Conservation (phyloP, 92 coral and sea anemone genomes). For the Phymanthus crucifer region DNA sequence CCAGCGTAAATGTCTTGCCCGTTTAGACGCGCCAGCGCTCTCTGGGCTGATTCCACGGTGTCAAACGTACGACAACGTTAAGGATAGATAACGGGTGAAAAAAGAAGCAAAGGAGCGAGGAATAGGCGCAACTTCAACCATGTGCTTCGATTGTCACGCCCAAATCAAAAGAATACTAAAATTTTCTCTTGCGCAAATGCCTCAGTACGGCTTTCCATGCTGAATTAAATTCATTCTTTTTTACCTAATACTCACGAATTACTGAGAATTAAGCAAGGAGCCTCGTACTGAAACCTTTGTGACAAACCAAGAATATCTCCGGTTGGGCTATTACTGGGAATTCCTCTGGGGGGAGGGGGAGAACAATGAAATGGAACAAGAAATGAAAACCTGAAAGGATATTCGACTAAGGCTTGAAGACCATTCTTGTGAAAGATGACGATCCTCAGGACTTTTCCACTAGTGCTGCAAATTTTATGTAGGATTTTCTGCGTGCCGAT, state of each 20-base stretch:
- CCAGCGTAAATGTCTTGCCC: slow-evolving; percentile 99
- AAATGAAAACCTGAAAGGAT: slow-evolving; percentile 61
- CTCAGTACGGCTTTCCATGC: too few species aligned
- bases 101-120: background rate
- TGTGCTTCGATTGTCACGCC: too few species aligned
- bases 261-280: too few species aligned
- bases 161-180: too few species aligned
- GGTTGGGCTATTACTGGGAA: too few species aligned
- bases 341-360: too few species aligned
- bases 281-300: too few species aligned
- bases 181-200: too few species aligned
- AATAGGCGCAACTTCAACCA: too few species aligned
- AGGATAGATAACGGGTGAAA: slow-evolving; percentile 19
- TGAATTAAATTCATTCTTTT: too few species aligned
- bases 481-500: slow-evolving; percentile 74
- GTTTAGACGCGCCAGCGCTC: slow-evolving; percentile 88
- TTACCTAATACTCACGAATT: too few species aligned
- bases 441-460: slow-evolving; percentile 95
- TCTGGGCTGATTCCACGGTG: slow-evolving; percentile 95
- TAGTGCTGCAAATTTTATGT: slow-evolving; percentile 87
- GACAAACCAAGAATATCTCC: too few species aligned
- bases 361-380: background rate
- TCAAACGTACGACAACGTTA: slow-evolving; percentile 80
- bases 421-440: slow-evolving; percentile 99
- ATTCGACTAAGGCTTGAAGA: slow-evolving; percentile 97